Evolutionary conservation across 2,888 invertebrate genomes (phyloP).

Genomic region (Imbricaverruca yamaguchii): DNA sequence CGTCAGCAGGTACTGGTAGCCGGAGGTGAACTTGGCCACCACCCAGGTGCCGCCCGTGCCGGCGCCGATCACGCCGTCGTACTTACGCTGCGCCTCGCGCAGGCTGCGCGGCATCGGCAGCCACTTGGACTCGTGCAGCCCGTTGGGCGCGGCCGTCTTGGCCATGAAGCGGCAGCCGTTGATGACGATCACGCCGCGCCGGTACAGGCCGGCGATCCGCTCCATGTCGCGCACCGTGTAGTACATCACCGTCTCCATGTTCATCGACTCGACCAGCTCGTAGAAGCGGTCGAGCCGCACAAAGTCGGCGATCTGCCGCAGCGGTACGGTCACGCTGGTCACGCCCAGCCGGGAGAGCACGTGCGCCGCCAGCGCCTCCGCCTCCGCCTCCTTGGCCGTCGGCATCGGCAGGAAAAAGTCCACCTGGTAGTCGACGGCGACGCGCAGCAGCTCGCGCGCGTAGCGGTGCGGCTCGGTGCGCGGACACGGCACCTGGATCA

Average conservation of each 20-base stretch:
- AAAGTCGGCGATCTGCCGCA: not conserved
- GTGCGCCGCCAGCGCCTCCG: not conserved
- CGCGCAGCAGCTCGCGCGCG: conserved; percentile 14
- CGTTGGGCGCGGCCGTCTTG: conserved; percentile 17
- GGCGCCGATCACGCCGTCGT: not conserved
- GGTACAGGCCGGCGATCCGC: conserved; percentile 15
- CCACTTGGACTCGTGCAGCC: conserved; percentile 22
- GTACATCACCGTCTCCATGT: conserved; percentile 23
- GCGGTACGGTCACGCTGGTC: not conserved
- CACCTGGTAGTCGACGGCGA: conserved; percentile 19
- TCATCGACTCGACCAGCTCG: conserved; percentile 21
- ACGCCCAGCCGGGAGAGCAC: not conserved
- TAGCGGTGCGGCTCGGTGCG: conserved; percentile 1
- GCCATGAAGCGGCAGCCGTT: conserved; percentile 23
- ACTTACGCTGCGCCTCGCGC: conserved; percentile 1
- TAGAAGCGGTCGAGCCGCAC: conserved; percentile 15
- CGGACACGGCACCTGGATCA: conserved; percentile 17
- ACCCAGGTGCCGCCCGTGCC: conserved; percentile 5
- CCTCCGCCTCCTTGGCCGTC: conserved; percentile 18
- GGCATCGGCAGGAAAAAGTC: conserved; percentile 21
- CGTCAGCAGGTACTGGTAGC: conserved; percentile 16
- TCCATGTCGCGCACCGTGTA: conserved; percentile 14
- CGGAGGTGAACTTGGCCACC: conserved; percentile 22
- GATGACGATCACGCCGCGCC: conserved; percentile 22
- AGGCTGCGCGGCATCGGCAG: conserved; percentile 20